These are phyloP conservation scores for Heliconius hermathena DNA, from an alignment of 1,140 invertebrate genomes.

Conservation along the genomic window DNA sequence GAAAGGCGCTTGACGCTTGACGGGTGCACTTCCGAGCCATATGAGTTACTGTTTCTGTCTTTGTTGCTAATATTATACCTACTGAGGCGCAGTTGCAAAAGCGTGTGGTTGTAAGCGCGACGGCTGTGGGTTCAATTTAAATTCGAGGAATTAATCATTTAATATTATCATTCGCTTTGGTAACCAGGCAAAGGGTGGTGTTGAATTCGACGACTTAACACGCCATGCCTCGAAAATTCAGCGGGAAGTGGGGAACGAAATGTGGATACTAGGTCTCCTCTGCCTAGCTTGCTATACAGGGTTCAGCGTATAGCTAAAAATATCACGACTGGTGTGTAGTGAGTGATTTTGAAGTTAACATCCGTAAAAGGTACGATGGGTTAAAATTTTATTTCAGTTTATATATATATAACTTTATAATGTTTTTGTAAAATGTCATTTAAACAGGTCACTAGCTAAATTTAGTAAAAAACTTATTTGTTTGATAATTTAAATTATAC, in stretches of 20 bases:
- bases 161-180: background rate
- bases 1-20: slow-evolving; percentile 28
- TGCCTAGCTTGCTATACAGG: too few species aligned
- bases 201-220: background rate
- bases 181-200: background rate
- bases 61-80: background rate
- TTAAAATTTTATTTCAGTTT: too few species aligned
- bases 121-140: background rate
- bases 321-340: too few species aligned
- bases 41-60: background rate
- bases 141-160: background rate
- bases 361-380: too few species aligned
- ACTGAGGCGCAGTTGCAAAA: background rate
- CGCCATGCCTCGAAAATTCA: background rate
- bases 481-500: too few species aligned
- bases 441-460: too few species aligned
- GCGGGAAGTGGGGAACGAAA: background rate
- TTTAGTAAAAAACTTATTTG: too few species aligned
- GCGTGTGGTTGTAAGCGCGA: background rate
- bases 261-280: background rate
- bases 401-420: too few species aligned
- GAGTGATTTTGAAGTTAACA: too few species aligned
- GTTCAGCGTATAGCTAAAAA: too few species aligned
- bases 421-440: too few species aligned
- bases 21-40: slow-evolving; percentile 27